Conservation (phyloP, 2,888 invertebrate genomes). For the Leptinotarsa tumamoca region DNA sequence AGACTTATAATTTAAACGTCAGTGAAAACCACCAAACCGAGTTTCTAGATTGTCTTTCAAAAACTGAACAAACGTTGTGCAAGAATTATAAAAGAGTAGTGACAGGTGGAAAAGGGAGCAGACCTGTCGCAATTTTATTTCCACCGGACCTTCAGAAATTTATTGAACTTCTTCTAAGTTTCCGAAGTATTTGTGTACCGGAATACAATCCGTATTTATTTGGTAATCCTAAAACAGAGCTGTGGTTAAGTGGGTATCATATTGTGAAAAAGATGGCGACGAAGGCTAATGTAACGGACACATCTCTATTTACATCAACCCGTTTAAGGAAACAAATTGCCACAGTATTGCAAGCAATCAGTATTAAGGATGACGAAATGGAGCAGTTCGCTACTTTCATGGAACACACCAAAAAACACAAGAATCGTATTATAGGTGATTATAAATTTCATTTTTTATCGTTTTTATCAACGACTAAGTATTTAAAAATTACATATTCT, state of each 20-base stretch:
- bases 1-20: constrained; percentile 11
- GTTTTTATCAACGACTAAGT: too few species aligned
- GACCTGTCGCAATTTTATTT: constrained; percentile 29
- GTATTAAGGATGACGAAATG: constrained; percentile 44
- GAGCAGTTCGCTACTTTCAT: constrained; percentile 42
- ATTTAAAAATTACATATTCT: too few species aligned
- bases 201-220: constrained; percentile 49
- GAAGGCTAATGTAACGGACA: constrained; percentile 40
- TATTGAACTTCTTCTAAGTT: constrained; percentile 23
- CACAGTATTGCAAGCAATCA: constrained; percentile 42
- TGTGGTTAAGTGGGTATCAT: constrained; percentile 48
- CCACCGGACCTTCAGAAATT: constrained; percentile 36
- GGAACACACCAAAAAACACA: constrained; percentile 53
- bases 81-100: constrained; percentile 29
- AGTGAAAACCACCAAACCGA: constrained; percentile 23
- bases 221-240: constrained; percentile 41
- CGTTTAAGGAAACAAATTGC: constrained; percentile 51
- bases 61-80: constrained; percentile 15
- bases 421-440: constrained; percentile 47
- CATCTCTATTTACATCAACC: constrained; percentile 46
- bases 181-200: constrained; percentile 40
- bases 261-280: constrained; percentile 47
- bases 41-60: constrained; percentile 18
- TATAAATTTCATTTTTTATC: neutral
- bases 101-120: constrained; percentile 32